Base-by-base conservation (phyloP, 2,888 invertebrate species). In the Mellilla xanthometata region DNA sequence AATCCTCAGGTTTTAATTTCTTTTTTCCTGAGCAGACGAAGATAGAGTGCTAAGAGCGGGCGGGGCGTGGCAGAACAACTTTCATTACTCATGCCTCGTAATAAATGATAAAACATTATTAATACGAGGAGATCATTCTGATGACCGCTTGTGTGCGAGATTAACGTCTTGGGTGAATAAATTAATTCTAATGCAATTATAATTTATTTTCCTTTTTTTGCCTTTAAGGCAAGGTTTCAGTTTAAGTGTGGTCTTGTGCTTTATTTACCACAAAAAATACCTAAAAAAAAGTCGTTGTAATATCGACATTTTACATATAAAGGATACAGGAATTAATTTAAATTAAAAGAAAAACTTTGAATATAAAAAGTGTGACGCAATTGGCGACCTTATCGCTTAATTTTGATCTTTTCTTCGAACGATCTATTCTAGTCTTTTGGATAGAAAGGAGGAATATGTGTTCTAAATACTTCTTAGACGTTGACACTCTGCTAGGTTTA, bases 61-160 rank as follows among this genome's bases (percentile, higher is more conserved):
- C 77, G 76, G 85, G 87, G 89, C 88, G 88, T 84, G 86, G 77
- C 79, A 55, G 78, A 68, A 76, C 78, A 80, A 87, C 80, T 87
- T 87, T 85, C 89, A 89, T 89, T 88, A 89, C 88, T 88, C 88
- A 87, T 68, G 65, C 69, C 71, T 72, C 69, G 76, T 89, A 85
- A 89, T 87, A 89, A 89, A 89, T 89, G 87, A 89, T 89, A 89
- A 88, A 84, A 87, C 87, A 89, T 89, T 89, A 89, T 89, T 88
- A 89, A 88, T 88, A 81, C 74, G 74, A 68, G 63, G 76, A 76
- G 83, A 87, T 86, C 83, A 79, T 68, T 69, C 72, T 72, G 83
- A 85, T 80, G 81, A 74, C 76, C 72, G 77, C 71, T 73, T 73
- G 41, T 38, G n/a, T n/a, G 42, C 68, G 72, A 72, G 78, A 80